Percentiles rank a stretch among this genome's conserved stretches.
Evolutionary conservation across 2,113 vertebrate species (phyloP).

Genomic region (Hippocampus mohnikei): DNA sequence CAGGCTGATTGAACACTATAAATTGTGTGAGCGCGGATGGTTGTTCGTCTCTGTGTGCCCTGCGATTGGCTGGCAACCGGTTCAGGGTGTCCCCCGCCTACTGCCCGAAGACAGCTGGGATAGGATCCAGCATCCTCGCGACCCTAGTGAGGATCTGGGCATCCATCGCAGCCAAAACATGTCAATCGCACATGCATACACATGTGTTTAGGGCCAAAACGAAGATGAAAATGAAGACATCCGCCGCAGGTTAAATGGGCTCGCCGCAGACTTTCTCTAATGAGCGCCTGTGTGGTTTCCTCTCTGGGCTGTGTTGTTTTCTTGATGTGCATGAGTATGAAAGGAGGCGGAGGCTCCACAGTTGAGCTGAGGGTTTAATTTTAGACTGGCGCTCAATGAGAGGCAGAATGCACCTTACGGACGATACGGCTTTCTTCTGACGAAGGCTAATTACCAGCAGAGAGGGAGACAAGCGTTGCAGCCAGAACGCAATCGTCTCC

Average conservation of each 20-base stretch:
- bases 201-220: not conserved
- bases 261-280: conserved; percentile 24
- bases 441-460: conserved; percentile 44
- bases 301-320: conserved; percentile 25
- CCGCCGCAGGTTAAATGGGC: conserved; percentile 18
- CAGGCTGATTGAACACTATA: no score
- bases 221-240: conserved; percentile 24
- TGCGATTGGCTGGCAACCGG: no score
- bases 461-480: conserved; percentile 47
- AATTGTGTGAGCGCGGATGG: no score
- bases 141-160: no score
- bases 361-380: conserved; percentile 48
- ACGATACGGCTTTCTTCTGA: conserved; percentile 24
- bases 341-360: conserved; percentile 4
- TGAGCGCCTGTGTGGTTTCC: conserved; percentile 39
- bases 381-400: conserved; percentile 49
- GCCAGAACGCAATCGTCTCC: conserved; percentile 12
- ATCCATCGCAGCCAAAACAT: not conserved
- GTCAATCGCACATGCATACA: not conserved
- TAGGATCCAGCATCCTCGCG: no score
- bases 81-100: no score
- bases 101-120: no score
- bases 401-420: conserved; percentile 23
- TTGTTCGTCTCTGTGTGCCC: no score
- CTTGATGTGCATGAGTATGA: conserved; percentile 15